These are phyloP conservation scores for Rhizoglyphus robini DNA, from an alignment of 1,140 invertebrate species.

Conservation along the genomic window DNA sequence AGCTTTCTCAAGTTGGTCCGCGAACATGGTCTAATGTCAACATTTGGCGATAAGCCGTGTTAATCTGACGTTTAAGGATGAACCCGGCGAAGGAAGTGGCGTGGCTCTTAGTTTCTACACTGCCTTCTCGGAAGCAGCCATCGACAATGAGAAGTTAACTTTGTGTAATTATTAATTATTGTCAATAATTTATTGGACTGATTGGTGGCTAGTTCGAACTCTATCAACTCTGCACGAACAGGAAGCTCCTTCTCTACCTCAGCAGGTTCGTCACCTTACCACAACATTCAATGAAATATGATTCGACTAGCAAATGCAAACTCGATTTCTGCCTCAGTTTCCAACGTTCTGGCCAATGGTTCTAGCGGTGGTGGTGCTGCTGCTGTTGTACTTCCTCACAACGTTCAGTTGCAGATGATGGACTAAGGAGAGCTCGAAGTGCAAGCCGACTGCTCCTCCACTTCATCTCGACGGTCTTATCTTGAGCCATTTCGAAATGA, in stretches of 20 bases:
- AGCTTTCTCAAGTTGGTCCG: constrained; percentile 77
- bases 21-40: constrained; percentile 59
- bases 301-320: constrained; percentile 55
- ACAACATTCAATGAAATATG: constrained; percentile 47
- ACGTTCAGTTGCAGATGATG: not conserved
- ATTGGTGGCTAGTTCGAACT: constrained; percentile 22
- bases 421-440: not conserved
- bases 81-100: constrained; percentile 97
- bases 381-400: not conserved
- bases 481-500: not conserved
- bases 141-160: constrained; percentile 83
- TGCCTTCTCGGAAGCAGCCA: constrained; percentile 68
- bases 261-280: no score
- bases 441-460: not conserved
- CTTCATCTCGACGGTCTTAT: not conserved
- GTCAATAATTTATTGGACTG: no score
- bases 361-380: not conserved
- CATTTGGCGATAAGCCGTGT: constrained; percentile 75
- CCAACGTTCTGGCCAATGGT: constrained; percentile 30
- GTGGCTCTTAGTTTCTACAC: constrained; percentile 97
- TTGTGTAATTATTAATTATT: no score
- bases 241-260: not conserved
- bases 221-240: not conserved
- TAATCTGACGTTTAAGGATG: constrained; percentile 89
- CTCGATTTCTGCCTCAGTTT: constrained; percentile 67